Evolutionary conservation across 2,113 vertebrate genomes (phyloP).

Genomic region (Lepus timidus): DNA sequence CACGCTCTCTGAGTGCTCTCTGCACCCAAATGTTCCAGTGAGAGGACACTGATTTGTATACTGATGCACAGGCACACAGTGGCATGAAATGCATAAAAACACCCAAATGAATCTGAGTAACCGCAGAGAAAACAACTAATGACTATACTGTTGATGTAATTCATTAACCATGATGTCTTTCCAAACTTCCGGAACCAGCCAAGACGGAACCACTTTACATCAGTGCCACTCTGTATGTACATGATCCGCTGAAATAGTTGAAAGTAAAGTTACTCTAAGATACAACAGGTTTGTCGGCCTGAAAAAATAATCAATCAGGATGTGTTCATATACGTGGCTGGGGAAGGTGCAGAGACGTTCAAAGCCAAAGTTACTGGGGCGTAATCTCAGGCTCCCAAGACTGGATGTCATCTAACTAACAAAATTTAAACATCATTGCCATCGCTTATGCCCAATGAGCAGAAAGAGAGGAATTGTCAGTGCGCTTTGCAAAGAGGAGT

Average conservation of each 20-base stretch:
- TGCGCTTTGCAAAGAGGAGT: not conserved
- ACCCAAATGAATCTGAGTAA: not conserved
- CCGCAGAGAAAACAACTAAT: not conserved
- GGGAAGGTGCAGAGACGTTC: not conserved
- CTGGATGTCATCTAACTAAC: not conserved
- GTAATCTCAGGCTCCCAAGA: not conserved
- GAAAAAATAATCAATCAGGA: not conserved
- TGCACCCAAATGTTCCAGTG: not conserved
- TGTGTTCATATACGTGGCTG: not conserved
- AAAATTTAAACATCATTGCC: not conserved
- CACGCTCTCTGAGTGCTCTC: not conserved
- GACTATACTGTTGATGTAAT: not conserved
- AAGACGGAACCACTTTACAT: not conserved
- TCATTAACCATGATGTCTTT: not conserved
- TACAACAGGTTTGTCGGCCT: not conserved
- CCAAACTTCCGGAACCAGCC: not conserved
- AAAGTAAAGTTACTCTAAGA: conserved; percentile 34
- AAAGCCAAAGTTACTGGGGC: not conserved
- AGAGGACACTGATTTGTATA: not conserved
- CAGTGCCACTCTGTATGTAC: not conserved
- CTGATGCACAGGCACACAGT: not conserved
- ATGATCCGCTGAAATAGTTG: not conserved
- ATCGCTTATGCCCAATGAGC: not conserved
- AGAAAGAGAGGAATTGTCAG: not conserved
- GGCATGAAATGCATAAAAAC: not conserved